Base-by-base conservation (phyloP, 2,797 vertebrate genomes). In the Leptodactylus fallax region DNA sequence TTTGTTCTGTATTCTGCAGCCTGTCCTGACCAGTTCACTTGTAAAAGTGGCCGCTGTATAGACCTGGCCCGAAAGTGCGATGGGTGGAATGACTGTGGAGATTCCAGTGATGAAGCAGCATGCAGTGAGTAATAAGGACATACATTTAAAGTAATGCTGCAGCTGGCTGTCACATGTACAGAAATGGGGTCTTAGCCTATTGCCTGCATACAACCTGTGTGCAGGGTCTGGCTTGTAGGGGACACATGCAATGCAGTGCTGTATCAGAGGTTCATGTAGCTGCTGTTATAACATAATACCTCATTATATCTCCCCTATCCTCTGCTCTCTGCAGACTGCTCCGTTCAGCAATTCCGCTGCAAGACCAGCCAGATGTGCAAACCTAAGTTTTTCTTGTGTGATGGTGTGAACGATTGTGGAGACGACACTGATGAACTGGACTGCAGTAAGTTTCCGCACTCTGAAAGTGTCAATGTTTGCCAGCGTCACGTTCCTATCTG, bases 61-160 rank as follows among this genome's bases (percentile, higher is more conserved):
- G 90, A 65, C 1, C 11, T 7, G 0, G 19, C 61, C 0, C 92
- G 97, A 91, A 91, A 10, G 58, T 99, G 98, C 0, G 98, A 99
- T 0, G 98, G 98, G n/a, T 98, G 97, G 97, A 94, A 97, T 0
- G 98, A 99, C 92, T 99, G 98, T 1, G 93, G 96, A 0, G 98
- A 99, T 27, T 92, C 93, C 93, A 97, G 94, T 0, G 98, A 99
- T 0, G 98, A 99, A 91, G 0, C 45, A 0, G 6, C 90, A 0
- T 99, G 98, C 94, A 58, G 98, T 99, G 90, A 95, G 96, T 94
- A 53, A 51, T 3, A 3, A 14, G 25, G 0, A 19, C 16, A 17
- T 61, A 4, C 0, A 11, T 3, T 7, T 4, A 36, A 36, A 69
- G 25, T 25, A 25, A 9, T 67, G n/a, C 67, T 36, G 14, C 69